Evolutionary conservation across 1,140 invertebrate species (phyloP), one percentile per base, ranked within the genome.

Genomic region (Helicoverpa armigera): DNA sequence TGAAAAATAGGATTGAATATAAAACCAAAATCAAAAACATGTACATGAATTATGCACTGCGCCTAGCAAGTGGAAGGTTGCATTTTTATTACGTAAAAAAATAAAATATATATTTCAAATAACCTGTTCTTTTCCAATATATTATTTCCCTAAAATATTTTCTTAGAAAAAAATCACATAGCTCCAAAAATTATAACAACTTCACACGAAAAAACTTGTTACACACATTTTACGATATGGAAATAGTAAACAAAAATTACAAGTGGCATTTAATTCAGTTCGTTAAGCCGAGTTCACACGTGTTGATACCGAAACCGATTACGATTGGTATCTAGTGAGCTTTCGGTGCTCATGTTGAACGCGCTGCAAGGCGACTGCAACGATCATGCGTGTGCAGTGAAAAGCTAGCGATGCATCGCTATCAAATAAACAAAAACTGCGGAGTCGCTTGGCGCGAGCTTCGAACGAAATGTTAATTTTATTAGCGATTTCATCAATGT

Each of bases 371-470:
- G 80, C 84, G 82, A 92, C 91, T 88, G 90, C 87, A 77, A 72
- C 82, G 87, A 80, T 83, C 86, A 87, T 89, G 91, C 91, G 91
- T 90, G 87, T 90, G 89, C 85, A 89, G 72, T 81, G 86, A 72
- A 81, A 80, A 84, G 83, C 86, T 87, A 88, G 87, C 89, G 90
- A 90, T 91, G 90, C 91, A 94, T 86, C 87, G 82, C 89, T 90
- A 91, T 91, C 89, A 91, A 91, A 91, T 90, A 93, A 93, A 92
- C 90, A 94, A 93, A 92, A 94, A 92, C 83, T 89, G 83, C 88
- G 88, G 87, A 83, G 74, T 84, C 83, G 87, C 89, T 89, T 82
- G 86, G 82, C 82, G 84, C 88, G 84, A 80, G 77, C 82, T 82
- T 83, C 81, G 65, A 70, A 83, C 82, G 31, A 80, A 83, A 82